Conservation (phyloP, 2,888 invertebrate genomes). For the Hedychridium roseum region DNA sequence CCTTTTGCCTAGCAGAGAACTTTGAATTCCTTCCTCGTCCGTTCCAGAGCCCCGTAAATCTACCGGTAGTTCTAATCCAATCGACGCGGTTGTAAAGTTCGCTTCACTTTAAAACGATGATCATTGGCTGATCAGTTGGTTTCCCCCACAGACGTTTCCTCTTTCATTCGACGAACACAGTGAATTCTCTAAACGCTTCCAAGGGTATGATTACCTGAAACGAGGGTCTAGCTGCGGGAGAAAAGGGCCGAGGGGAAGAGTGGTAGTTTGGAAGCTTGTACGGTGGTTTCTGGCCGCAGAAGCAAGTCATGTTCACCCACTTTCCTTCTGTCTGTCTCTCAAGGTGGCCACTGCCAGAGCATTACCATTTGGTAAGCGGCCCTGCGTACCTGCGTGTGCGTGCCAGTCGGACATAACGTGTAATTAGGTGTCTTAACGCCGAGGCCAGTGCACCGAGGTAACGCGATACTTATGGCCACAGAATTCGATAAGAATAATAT, state of each 20-base stretch:
- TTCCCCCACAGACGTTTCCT: too few species aligned
- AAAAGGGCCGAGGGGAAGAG: constrained; percentile 1
- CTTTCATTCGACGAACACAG: too few species aligned
- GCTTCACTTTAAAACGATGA: too few species aligned
- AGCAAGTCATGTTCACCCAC: constrained; percentile 35
- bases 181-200: too few species aligned
- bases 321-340: constrained; percentile 32
- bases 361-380: constrained; percentile 31
- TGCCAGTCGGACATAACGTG: constrained; percentile 35
- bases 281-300: constrained; percentile 25
- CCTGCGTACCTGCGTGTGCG: constrained; percentile 19
- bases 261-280: constrained; percentile 10
- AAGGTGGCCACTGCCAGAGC: constrained; percentile 25
- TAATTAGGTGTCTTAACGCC: constrained; percentile 45
- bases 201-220: too few species aligned
- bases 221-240: neutral
- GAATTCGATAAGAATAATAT: too few species aligned
- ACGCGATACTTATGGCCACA: constrained; percentile 31
- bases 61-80: too few species aligned
- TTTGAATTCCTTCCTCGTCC: too few species aligned
- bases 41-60: too few species aligned
- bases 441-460: constrained; percentile 35
- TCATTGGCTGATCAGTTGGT: too few species aligned
- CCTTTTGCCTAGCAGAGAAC: too few species aligned
- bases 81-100: too few species aligned